Percentiles rank a stretch among this genome's conserved stretches.
Evolutionary conservation across 2,797 vertebrate genomes (phyloP).

Genomic region (Tympanoctomys barrerae): DNA sequence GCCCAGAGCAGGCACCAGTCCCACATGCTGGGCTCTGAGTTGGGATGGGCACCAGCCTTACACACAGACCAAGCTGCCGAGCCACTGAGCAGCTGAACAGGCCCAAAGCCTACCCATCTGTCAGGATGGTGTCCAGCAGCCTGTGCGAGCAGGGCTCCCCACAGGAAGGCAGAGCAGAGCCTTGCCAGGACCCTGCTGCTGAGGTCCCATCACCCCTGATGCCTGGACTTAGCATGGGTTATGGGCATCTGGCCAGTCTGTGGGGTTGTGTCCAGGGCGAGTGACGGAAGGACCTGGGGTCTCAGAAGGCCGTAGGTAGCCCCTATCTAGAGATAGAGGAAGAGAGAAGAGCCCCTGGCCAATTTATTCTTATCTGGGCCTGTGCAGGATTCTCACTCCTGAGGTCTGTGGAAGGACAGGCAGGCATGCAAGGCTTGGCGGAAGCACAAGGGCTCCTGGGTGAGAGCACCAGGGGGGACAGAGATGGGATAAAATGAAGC

Average conservation of each 20-base stretch:
- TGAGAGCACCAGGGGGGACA: not conserved
- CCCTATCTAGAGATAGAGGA: no score
- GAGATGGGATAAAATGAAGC: not conserved
- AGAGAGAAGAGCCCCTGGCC: not conserved
- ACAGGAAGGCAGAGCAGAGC: not conserved
- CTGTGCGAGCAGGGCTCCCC: not conserved
- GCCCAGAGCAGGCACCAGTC: not conserved
- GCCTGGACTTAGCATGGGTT: not conserved
- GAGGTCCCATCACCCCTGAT: not conserved
- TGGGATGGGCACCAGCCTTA: not conserved
- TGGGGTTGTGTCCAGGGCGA: not conserved
- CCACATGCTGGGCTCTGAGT: not conserved
- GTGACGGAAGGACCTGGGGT: not conserved
- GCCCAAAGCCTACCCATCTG: not conserved
- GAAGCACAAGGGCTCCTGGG: not conserved
- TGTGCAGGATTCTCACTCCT: not conserved
- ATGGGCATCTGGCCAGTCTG: not conserved
- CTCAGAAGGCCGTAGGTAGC: not conserved
- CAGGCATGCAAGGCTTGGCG: not conserved
- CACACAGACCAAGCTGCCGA: not conserved
- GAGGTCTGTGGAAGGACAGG: not conserved
- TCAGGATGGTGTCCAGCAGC: not conserved
- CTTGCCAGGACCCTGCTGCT: no score
- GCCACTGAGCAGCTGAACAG: not conserved
- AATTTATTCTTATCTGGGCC: accelerated